Conservation (phyloP, 2,888 invertebrate species). For the Thecocarcelia acutangulata region DNA sequence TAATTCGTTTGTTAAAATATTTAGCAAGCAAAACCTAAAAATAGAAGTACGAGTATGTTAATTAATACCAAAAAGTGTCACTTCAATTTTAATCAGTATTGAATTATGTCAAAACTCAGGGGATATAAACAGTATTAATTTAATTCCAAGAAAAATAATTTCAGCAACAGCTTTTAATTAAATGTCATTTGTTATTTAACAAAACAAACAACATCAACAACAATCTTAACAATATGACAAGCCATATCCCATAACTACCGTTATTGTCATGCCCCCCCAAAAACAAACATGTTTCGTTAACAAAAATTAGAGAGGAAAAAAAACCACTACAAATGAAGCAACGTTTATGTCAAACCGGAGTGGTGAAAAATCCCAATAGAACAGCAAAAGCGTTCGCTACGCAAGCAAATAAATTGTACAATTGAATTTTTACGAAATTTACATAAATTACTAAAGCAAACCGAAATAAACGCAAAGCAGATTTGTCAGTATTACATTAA, state of each 20-base stretch:
- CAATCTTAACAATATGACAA: conserved; percentile 12
- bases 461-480: conserved; percentile 58
- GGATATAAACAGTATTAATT: conserved; percentile 17
- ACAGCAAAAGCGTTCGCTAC: conserved; percentile 1
- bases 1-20: too few species aligned
- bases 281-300: too few species aligned
- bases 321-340: conserved; percentile 11
- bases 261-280: not conserved
- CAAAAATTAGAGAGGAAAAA: not conserved
- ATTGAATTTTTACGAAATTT: conserved; percentile 55
- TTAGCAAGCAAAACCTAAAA: too few species aligned
- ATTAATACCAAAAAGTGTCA: too few species aligned
- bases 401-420: conserved; percentile 31
- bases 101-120: not conserved
- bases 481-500: conserved; percentile 46
- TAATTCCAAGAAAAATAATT: not conserved
- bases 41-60: too few species aligned
- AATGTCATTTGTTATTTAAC: conserved; percentile 15
- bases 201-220: not conserved
- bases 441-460: conserved; percentile 61
- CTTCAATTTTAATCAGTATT: too few species aligned
- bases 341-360: conserved; percentile 5
- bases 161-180: conserved; percentile 15
- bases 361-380: not conserved
- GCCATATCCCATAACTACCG: not conserved